Conservation (phyloP, 2,888 invertebrate genomes). For the Pollenia labialis region DNA sequence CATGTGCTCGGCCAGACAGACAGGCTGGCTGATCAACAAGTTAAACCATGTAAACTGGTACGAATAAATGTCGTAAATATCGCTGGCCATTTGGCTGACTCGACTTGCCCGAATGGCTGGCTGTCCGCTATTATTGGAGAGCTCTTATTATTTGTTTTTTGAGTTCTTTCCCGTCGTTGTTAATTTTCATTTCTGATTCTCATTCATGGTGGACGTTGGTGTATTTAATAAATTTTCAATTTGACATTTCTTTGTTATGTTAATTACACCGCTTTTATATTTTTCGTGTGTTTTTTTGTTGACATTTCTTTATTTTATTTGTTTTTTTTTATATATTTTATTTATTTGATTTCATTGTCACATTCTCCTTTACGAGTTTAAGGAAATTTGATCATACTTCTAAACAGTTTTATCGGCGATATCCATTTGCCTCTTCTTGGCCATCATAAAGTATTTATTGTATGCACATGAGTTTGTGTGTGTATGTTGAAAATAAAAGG, state of each 20-base stretch:
- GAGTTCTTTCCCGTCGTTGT: neutral
- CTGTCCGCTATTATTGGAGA: constrained; percentile 41
- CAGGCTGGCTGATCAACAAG: constrained; percentile 54
- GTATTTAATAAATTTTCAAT: constrained; percentile 72
- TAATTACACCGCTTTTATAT: constrained; percentile 80
- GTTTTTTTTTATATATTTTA: constrained; percentile 21
- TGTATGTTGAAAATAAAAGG: constrained; percentile 45
- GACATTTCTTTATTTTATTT: constrained; percentile 66
- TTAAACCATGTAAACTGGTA: constrained; percentile 70
- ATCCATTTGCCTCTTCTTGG: constrained; percentile 64
- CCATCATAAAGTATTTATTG: constrained; percentile 34
- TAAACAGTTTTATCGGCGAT: constrained; percentile 77
- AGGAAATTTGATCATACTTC: constrained; percentile 80
- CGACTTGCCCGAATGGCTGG: constrained; percentile 27
- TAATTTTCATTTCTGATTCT: constrained; percentile 44
- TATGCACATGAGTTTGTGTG: constrained; percentile 10
- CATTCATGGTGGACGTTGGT: constrained; percentile 56
- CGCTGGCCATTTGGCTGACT: constrained; percentile 47
- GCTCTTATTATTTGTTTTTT: constrained; percentile 24
- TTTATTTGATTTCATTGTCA: constrained; percentile 56
- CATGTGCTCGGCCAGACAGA: no score
- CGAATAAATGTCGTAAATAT: constrained; percentile 73
- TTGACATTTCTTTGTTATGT: constrained; percentile 80
- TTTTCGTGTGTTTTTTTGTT: constrained; percentile 62
- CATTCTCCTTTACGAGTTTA: constrained; percentile 54